Evolutionary conservation across 2,888 invertebrate genomes (phyloP).

Genomic region (Leucoptera coffeella): DNA sequence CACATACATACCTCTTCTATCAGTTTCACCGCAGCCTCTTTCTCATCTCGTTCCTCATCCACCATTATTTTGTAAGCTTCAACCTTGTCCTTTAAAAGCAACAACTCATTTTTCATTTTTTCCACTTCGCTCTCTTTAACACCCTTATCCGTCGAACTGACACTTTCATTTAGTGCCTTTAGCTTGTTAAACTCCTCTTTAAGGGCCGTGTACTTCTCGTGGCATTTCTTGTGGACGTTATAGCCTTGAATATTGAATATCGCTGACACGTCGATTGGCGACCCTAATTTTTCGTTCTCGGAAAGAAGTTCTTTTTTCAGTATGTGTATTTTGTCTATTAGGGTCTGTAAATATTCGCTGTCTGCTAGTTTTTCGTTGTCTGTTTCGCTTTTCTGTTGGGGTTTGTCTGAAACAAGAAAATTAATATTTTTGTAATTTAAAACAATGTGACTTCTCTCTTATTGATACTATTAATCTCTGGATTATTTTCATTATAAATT

Average conservation of each 20-base stretch:
- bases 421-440: too few species aligned
- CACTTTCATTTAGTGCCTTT: constrained; percentile 34
- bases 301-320: constrained; percentile 55
- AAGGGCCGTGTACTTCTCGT: constrained; percentile 57
- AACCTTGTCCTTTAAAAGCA: constrained; percentile 61
- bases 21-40: constrained; percentile 52
- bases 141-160: constrained; percentile 15
- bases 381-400: constrained; percentile 25
- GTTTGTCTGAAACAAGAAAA: constrained; percentile 14
- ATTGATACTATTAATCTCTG: too few species aligned
- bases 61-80: constrained; percentile 56
- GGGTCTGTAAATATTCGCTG: constrained; percentile 45
- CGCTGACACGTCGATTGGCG: constrained; percentile 54
- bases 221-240: constrained; percentile 50
- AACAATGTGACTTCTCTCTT: too few species aligned
- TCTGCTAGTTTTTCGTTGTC: constrained; percentile 36
- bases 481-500: too few species aligned
- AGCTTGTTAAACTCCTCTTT: constrained; percentile 63
- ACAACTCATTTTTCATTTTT: constrained; percentile 54
- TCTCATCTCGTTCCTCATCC: constrained; percentile 58
- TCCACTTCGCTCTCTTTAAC: constrained; percentile 21
- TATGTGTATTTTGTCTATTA: constrained; percentile 60
- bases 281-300: constrained; percentile 55
- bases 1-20: constrained; percentile 36
- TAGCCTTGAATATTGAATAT: constrained; percentile 40